Base-by-base conservation (phyloP, 2,797 vertebrate genomes). In the Tokudaia muenninki region DNA sequence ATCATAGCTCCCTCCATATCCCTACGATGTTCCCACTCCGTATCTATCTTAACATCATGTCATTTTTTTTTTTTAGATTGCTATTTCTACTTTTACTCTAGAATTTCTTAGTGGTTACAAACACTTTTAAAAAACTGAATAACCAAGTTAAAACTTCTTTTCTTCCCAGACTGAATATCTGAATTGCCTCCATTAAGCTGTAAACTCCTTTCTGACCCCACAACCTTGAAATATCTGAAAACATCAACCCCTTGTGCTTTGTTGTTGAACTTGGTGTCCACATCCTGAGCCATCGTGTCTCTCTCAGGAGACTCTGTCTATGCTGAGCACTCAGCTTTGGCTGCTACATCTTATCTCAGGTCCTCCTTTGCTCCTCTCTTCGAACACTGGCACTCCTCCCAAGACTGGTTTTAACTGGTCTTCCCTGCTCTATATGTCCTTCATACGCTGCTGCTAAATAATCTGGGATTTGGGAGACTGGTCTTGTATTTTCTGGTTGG, bases 401-500 rank as follows among this genome's bases (percentile, higher is more conserved):
- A 16, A 5, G 10, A 14, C 2, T 57, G 75, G 84, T 70, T 19
- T 8, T 90, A 52, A 88, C 1, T 61, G 72, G 50, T 37, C 26
- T 37, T 81, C 29, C 1, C 14, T 78, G 9, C 29, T 24, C 4
- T 22, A 4, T 77, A 0, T 21, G 24, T 21, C 22, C 3, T 17
- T 47, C 90, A 6, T 12, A 82, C 1, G 3, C 12, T 26, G 34
- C 37, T 59, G 19, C 24, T 72, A 26, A 89, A 78, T 63, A 80
- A 94, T 61, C 52, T 72, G 34, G 41, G 57, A 24, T 57, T 82
- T 89, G 11, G 87, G 37, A 79, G 82, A 90, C 59, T 95, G 3
- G 63, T 92, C 90, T 77, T 65, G 57, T 89, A 90, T 90, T 65
- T 93, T 87, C 26, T 95, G 97, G 80, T 87, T 94, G 52, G 72